phyloP scores from a whole-genome alignment of 2,888 invertebrate genomes.

The Cosmia pyralina region DNA sequence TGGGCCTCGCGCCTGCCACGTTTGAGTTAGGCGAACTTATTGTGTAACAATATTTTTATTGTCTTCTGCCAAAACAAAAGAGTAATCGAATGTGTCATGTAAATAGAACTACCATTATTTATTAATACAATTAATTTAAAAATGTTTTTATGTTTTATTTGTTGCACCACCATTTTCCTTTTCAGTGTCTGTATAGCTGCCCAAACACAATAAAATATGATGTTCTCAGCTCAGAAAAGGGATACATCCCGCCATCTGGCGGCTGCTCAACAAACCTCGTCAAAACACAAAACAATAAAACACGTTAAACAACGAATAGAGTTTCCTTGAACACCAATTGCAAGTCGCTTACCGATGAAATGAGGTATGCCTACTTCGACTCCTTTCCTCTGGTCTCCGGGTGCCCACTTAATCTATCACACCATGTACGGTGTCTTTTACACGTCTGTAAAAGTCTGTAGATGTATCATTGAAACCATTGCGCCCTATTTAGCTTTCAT shows the following conservation, averaged over 20 bases:
- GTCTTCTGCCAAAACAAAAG: constrained; percentile 90
- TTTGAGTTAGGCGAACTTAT: constrained; percentile 77
- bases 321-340: too few relatives aligned
- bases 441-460: too few relatives aligned
- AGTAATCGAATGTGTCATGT: constrained; percentile 90
- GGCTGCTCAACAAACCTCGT: neutral
- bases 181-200: neutral
- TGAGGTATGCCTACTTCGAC: too few relatives aligned
- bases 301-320: too few relatives aligned
- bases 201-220: neutral
- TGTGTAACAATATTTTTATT: constrained; percentile 89
- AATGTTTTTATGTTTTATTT: constrained; percentile 77
- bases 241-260: constrained; percentile 4
- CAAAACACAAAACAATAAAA: too few relatives aligned
- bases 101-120: constrained; percentile 91
- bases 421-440: too few relatives aligned
- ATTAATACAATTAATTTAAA: constrained; percentile 91
- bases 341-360: too few relatives aligned
- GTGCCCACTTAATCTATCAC: too few relatives aligned
- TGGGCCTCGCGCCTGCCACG: constrained; percentile 57
- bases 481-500: too few relatives aligned
- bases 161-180: constrained; percentile 8
- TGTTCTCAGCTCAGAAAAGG: neutral
- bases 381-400: too few relatives aligned
- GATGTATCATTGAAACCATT: too few relatives aligned